phyloP scores from a whole-genome alignment of 2,113 vertebrate species.

The Azemiops feae region DNA sequence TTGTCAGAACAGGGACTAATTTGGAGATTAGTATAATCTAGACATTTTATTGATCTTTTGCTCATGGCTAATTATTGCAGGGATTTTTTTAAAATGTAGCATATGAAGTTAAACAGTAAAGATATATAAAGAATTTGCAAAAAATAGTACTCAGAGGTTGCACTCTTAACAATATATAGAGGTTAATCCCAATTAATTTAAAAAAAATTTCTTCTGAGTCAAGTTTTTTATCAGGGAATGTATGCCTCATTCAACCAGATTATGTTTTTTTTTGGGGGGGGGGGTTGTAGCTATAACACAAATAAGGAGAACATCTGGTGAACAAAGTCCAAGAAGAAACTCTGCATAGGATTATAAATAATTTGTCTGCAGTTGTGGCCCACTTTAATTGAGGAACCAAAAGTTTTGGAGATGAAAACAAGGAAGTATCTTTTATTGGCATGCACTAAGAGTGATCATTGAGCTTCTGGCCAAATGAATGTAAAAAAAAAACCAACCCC shows the following conservation, averaged over 20 bases:
- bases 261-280: neutral
- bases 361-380: neutral
- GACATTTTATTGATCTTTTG: constrained; percentile 42
- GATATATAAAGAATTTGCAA: neutral
- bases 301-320: neutral
- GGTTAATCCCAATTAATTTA: neutral
- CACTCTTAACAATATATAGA: neutral
- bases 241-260: neutral
- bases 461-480: neutral
- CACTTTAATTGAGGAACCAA: neutral
- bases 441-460: neutral
- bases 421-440: neutral
- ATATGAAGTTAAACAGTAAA: neutral
- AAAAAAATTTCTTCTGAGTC: neutral
- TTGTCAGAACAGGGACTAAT: constrained; percentile 13
- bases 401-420: neutral
- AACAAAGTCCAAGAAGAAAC: neutral
- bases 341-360: neutral
- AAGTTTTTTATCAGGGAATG: neutral
- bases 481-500: neutral
- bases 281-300: neutral
- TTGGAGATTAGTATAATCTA: neutral
- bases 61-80: constrained; percentile 43
- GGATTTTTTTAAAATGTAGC: neutral
- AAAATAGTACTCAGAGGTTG: neutral